Percentiles rank a stretch among this genome's conserved stretches.
Conservation (phyloP, 1,140 invertebrate genomes). For the Chironomus tepperi region DNA sequence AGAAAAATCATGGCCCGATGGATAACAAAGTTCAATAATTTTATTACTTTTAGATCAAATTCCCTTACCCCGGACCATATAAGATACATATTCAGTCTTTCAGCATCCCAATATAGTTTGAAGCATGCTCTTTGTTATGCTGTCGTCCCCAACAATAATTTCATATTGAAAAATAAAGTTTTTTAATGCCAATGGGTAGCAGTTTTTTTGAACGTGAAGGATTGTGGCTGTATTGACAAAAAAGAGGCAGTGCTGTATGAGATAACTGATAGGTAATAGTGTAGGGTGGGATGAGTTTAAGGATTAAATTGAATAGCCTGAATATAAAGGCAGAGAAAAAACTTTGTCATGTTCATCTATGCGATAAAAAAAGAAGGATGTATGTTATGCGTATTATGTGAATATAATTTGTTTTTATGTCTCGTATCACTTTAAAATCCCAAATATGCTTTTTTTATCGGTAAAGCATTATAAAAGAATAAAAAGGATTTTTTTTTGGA, state of each 20-base stretch:
- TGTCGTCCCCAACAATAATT: no score
- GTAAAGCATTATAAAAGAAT: not conserved
- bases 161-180: no score
- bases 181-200: no score
- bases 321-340: not conserved
- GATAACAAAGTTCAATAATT: constrained; percentile 14
- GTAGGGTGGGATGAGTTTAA: not conserved
- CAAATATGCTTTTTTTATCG: constrained; percentile 7
- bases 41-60: constrained; percentile 14
- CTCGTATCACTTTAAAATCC: constrained; percentile 8
- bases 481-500: not conserved
- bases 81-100: not conserved
- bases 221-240: not conserved
- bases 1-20: constrained; percentile 11
- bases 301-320: constrained; percentile 12
- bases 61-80: not conserved
- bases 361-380: not conserved
- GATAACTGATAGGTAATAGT: not conserved
- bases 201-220: not conserved
- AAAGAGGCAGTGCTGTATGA: not conserved
- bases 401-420: constrained; percentile 15
- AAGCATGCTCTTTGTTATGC: not conserved
- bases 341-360: not conserved
- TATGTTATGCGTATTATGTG: not conserved
- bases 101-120: not conserved